Base-by-base conservation (phyloP, 92 coral and sea anemone genomes). In the Palythoa heliodiscus region DNA sequence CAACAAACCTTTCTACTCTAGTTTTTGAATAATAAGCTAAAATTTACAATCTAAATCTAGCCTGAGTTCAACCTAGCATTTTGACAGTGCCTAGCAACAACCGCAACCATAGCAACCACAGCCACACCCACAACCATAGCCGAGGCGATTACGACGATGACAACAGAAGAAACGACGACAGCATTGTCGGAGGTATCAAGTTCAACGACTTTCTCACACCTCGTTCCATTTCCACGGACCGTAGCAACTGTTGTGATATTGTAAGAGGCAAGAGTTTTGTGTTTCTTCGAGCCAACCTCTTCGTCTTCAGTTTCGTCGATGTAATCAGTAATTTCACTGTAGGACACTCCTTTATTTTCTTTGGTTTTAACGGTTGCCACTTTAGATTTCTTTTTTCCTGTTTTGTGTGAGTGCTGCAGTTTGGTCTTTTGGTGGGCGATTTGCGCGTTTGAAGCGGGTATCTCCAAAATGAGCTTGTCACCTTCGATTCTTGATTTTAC, bases 121-220 rank as follows among this genome's bases (percentile, higher is more conserved):
- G 99, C 99, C 22, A 97, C 99, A 16, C 99, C 99, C 40, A 97
- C 99, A 24, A 97, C 99, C 99, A 97, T 97, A 84, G 99, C 99
- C 91, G 99, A 97, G 61, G 99, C 99, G 22, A 97, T 97, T 55
- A 97, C 99, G 84, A 97, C 99, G 87, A 97, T 97, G 24, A 97
- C 99, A 14, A 97, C 99, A 88, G 99, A 97, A 37, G 99, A 97
- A 77, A 97, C 99, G 75, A 97, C 99, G 83, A 97, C 99, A 52
- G 99, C 99, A 77, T 97, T 97, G 83, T 97, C 99, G 85, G 99
- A 97, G 23, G 99, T 95, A 29, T 97, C 98, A 52, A 97, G 95
- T 75, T 97, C 98, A 48, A 95, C 98, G 73, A 93, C 97, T 70
- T 95, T 94, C 83, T 97, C 99, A 70, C 99, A 97, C 64, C 90